Percentiles rank a stretch among this genome's conserved stretches.
Evolutionary conservation across 2,113 vertebrate genomes (phyloP).

Genomic region (Psilopogon haemacephalus): DNA sequence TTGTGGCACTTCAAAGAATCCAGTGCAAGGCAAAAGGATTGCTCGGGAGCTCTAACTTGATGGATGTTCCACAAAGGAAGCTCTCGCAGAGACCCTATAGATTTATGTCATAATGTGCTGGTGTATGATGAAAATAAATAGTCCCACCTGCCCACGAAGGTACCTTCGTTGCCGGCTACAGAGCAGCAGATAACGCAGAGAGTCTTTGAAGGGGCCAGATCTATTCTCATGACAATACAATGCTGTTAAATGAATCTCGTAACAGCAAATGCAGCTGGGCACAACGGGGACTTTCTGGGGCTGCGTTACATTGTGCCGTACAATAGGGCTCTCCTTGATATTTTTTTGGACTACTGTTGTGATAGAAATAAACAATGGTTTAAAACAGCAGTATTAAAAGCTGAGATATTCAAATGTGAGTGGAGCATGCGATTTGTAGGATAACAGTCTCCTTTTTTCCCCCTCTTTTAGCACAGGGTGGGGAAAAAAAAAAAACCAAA

Average conservation of each 20-base stretch:
- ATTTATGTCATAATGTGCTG: neutral
- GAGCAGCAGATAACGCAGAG: neutral
- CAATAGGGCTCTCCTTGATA: neutral
- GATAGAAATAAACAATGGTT: neutral
- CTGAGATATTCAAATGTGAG: neutral
- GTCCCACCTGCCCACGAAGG: neutral
- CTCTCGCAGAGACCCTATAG: neutral
- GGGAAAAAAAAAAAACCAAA: neutral
- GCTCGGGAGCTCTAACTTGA: neutral
- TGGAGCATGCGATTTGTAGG: neutral
- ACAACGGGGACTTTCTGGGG: neutral
- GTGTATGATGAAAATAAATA: neutral
- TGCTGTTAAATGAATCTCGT: neutral
- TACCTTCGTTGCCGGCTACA: neutral
- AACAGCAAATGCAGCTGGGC: neutral
- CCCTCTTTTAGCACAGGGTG: neutral
- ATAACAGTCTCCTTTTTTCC: neutral
- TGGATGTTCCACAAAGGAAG: neutral
- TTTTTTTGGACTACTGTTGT: neutral
- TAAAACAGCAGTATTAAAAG: neutral
- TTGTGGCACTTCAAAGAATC: neutral
- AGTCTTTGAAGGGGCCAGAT: neutral
- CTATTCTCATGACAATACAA: neutral
- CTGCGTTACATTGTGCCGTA: neutral
- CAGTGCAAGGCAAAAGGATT: neutral